Evolutionary conservation across 2,888 invertebrate species (phyloP).

Genomic region (Ectemnius continuus): DNA sequence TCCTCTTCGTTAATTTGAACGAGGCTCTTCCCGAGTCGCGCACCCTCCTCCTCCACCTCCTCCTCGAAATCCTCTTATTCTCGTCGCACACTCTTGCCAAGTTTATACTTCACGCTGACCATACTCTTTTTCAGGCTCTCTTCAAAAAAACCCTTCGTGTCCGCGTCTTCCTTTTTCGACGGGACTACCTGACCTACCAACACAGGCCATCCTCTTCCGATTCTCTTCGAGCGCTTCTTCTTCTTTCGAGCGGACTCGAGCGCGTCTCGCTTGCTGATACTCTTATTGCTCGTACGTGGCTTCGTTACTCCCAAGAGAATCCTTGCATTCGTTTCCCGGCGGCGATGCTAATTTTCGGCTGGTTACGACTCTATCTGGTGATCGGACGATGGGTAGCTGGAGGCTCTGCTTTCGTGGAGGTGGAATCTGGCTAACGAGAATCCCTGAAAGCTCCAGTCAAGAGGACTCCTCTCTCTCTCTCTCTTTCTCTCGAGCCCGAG

Average conservation of each 20-base stretch:
- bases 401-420: too few relatives aligned
- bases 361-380: too few relatives aligned
- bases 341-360: too few relatives aligned
- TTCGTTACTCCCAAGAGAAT: too few relatives aligned
- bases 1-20: conserved; percentile 5
- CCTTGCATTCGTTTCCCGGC: too few relatives aligned
- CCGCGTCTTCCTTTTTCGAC: conserved; percentile 65
- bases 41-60: background rate
- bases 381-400: too few relatives aligned
- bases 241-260: conserved; percentile 12
- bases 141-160: background rate
- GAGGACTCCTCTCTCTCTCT: too few relatives aligned
- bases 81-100: too few relatives aligned
- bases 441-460: conserved; percentile 32
- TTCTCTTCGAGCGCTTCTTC: conserved; percentile 57
- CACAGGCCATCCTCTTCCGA: conserved; percentile 66
- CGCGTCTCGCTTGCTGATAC: conserved; percentile 20
- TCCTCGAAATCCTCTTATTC: too few relatives aligned
- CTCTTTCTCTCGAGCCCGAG: background rate
- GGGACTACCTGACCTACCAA: conserved; percentile 66
- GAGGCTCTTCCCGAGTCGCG: background rate
- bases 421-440: conserved; percentile 42
- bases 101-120: too few relatives aligned
- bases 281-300: too few relatives aligned
- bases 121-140: background rate